Evolutionary conservation across 1,140 invertebrate species (phyloP), one percentile per base, ranked within the genome.

Genomic region (Psilanteris sp.): DNA sequence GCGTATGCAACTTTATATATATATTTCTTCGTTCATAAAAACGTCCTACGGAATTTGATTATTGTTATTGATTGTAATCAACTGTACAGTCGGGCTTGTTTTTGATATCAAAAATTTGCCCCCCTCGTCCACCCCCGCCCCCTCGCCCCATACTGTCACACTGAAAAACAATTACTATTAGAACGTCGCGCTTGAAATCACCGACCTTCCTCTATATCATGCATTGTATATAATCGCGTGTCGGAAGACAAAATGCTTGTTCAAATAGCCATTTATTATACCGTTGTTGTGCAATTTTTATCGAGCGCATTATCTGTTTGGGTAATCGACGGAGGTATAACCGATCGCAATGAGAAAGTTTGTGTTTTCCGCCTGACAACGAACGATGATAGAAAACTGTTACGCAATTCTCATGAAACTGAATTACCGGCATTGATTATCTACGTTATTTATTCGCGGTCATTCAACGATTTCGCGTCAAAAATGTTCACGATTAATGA

Each of bases 261-360:
- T 41, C 16, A 34, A 64, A 34, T 43, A 43, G 26, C 14, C 8
- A 46, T 61, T 54, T 59, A 44, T 70, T 70, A 70, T 26, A 41
- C 43, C 18, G 43, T 26, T 15, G 26, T 22, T 9, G 46, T 37
- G 46, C 15, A 46, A 55, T 72, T 72, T 72, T 72, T 62, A 55
- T 62, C 4, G 11, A 13, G 6, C 5, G 9, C 16, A 32, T 72
- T 64, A 72, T 72, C 68, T 57, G 9, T 55, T 50, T 50, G 50
- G 32, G 13, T 29, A 50, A 72, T 72, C 68, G 34, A 36, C 22
- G 29, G 9, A 55, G 39, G 57, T 32, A 41, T 18, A 46, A 48
- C 57, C 20, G 68, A 72, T 72, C 8, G 68, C 50, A 55, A 34
- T 24, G 57, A 72, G 68, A 72, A 72, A 72, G 68, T 72, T 61